A percentile compares a stretch with the other conserved stretches of the same genome.
Conservation (phyloP, 2,888 invertebrate genomes). For the Biston betularia region DNA sequence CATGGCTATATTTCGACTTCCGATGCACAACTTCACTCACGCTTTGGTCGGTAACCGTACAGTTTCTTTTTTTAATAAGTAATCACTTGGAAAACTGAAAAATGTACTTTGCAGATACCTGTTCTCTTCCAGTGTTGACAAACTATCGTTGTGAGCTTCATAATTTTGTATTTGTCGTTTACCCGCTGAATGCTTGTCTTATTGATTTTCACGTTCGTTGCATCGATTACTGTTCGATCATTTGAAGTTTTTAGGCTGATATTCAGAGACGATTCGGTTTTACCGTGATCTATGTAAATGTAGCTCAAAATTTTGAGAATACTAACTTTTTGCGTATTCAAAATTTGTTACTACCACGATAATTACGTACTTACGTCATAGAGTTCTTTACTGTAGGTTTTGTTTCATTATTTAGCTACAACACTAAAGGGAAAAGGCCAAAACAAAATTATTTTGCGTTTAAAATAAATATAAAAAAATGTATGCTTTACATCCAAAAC, state of each 20-base stretch:
- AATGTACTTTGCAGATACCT: slow-evolving; percentile 18
- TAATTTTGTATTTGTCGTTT: slow-evolving; percentile 15
- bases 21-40: slow-evolving; percentile 41
- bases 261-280: slow-evolving; percentile 12
- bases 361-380: too few relatives aligned
- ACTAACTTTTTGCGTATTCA: neutral
- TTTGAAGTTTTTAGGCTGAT: slow-evolving; percentile 7
- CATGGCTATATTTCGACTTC: slow-evolving; percentile 41
- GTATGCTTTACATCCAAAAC: too few relatives aligned
- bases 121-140: slow-evolving; percentile 23
- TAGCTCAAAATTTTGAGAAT: neutral
- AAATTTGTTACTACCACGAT: neutral
- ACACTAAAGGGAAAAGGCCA: too few relatives aligned
- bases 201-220: slow-evolving; percentile 4
- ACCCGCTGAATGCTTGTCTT: slow-evolving; percentile 14
- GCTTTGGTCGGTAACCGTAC: slow-evolving; percentile 41
- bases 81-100: slow-evolving; percentile 19
- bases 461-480: too few relatives aligned
- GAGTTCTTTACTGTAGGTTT: too few relatives aligned
- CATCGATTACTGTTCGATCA: neutral
- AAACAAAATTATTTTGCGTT: too few relatives aligned
- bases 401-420: too few relatives aligned
- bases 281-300: neutral
- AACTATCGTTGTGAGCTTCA: slow-evolving; percentile 21
- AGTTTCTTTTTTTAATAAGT: slow-evolving; percentile 32